Base-by-base conservation (phyloP, 2,888 invertebrate genomes). In the Cryptophagus acutangulus region DNA sequence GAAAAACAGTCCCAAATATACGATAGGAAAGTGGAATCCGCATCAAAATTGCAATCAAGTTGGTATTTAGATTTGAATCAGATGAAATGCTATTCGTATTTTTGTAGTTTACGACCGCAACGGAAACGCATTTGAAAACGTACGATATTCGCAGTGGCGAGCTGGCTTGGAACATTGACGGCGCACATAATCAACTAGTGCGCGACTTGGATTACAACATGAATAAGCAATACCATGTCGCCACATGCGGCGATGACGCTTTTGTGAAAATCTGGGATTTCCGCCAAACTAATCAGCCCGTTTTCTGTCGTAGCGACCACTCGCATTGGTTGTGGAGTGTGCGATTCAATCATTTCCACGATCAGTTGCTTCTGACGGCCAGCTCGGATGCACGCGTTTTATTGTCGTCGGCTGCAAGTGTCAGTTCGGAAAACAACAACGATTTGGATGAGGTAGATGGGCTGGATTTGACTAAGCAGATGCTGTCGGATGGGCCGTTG, bases 241-340 rank as follows among this genome's bases (percentile, higher is more conserved):
- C 89, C 0, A 92, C 88, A 1, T 94, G 91, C 50, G 97, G 97
- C 0, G 97, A 99, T 67, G 97, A 99, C 70, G 94, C 93, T 0
- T 84, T 84, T 33, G 79, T 92, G 10, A 91, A 92, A 64, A 91
- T 99, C 55, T 99, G 97, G 97, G 97, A 99, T 68, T 85, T 88
- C 54, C 77, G 97, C 36, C 87, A 87, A 61, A 76, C 83, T 1
- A 76, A 76, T 38, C 79, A 84, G 47, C 86, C 94, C 0, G 78
- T 95, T 3, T 82, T 88, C 62, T 80, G 81, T 15, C 74, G 87
- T 42, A 82, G 81, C 36, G 89, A 90, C 65, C 91, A 92, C 67
- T 86, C 89, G 0, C 91, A 92, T 65, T 91, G 91, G 91, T 80
- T 95, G 5, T 96, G 95, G 94, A 84, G 83, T 35, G 90, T 96